Evolutionary conservation across 2,797 vertebrate species (phyloP).

Genomic region (Acipenser oxyrinchus): DNA sequence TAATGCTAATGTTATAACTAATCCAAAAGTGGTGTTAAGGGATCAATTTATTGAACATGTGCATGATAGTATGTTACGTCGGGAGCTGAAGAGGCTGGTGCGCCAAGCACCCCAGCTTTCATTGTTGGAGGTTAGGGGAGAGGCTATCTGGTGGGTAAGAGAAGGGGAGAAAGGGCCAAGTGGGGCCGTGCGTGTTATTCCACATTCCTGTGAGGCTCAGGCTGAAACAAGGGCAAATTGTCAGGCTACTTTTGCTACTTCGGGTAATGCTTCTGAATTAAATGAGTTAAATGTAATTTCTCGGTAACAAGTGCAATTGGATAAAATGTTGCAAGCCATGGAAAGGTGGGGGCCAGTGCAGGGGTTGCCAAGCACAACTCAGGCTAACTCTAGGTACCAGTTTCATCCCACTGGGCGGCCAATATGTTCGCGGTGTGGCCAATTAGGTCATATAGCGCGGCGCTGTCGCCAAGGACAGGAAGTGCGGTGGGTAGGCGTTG

Average conservation of each 20-base stretch:
- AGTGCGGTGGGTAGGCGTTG: too few relatives aligned
- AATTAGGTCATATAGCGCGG: neutral
- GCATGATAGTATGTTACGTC: neutral
- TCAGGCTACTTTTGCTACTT: neutral
- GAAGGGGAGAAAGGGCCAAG: neutral
- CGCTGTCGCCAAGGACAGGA: neutral
- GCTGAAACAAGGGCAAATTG: neutral
- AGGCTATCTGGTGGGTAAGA: neutral
- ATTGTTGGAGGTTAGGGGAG: neutral
- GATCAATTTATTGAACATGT: neutral
- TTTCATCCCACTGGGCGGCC: neutral
- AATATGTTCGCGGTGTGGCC: neutral
- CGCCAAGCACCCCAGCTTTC: neutral
- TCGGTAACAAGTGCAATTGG: neutral
- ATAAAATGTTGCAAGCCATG: neutral
- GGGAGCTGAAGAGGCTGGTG: conserved; percentile 1
- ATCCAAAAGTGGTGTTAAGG: neutral
- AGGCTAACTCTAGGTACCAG: neutral
- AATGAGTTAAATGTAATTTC: neutral
- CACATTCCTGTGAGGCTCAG: neutral
- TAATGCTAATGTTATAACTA: too few relatives aligned
- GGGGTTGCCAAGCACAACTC: neutral
- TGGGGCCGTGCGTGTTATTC: neutral
- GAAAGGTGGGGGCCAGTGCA: neutral
- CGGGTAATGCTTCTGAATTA: neutral